Conservation (phyloP, 2,797 vertebrate species). For the Simalia tracyae region DNA sequence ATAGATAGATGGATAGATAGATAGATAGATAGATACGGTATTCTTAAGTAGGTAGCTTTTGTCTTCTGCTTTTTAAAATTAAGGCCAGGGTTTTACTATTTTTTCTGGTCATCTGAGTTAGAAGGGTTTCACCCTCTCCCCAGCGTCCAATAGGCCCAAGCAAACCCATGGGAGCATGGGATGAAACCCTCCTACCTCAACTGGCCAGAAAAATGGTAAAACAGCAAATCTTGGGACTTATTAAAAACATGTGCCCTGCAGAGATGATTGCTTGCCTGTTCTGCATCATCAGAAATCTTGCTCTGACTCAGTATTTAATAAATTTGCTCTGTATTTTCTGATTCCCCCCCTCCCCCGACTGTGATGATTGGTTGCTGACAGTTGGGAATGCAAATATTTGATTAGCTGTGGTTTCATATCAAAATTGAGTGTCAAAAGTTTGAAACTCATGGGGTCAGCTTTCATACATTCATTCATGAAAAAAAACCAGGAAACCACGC, state of each 20-base stretch:
- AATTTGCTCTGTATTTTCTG: not conserved
- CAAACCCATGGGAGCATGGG: not conserved
- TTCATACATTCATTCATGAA: not conserved
- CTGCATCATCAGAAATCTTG: not conserved
- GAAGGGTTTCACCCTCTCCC: not conserved
- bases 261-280: not conserved
- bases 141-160: not conserved
- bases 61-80: not conserved
- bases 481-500: not conserved
- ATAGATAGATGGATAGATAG: too few species aligned
- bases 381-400: not conserved
- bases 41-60: not conserved
- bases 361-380: not conserved
- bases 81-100: not conserved
- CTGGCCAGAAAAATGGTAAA: not conserved
- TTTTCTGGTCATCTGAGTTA: not conserved
- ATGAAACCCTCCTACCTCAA: not conserved
- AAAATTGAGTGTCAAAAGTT: not conserved
- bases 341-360: not conserved
- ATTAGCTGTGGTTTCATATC: not conserved
- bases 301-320: not conserved
- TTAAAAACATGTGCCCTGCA: not conserved
- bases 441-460: not conserved
- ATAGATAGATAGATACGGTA: not conserved
- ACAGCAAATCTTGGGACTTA: not conserved